A percentile compares a stretch with the other conserved stretches of the same genome.
Evolutionary conservation across 2,888 invertebrate species (phyloP).

Genomic region (Gymnoscelis rufifasciata): DNA sequence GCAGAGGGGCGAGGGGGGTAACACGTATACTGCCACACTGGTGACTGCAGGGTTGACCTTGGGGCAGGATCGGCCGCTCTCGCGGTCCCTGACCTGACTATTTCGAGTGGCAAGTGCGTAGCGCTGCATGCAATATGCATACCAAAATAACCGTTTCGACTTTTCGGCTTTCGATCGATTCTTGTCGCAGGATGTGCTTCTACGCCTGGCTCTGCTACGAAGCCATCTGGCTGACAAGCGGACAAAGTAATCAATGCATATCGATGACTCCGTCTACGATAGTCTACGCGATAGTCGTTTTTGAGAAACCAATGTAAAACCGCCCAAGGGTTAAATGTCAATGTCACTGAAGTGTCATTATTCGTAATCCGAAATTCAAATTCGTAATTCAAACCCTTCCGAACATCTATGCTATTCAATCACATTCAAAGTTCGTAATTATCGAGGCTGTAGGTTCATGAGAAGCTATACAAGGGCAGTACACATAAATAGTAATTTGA

Average conservation of each 20-base stretch:
- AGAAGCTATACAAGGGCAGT: conserved; percentile 11
- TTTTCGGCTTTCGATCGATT: conserved; percentile 30
- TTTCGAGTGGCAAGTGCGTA: conserved; percentile 78
- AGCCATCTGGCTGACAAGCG: too few relatives aligned
- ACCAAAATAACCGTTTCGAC: conserved; percentile 74
- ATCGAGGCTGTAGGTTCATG: neutral
- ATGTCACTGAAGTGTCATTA: conserved; percentile 39
- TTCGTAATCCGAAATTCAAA: neutral
- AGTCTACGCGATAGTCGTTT: too few relatives aligned
- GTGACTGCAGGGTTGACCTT: conserved; percentile 72
- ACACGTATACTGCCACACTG: conserved; percentile 28
- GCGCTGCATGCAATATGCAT: conserved; percentile 77
- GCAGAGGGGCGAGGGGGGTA: conserved; percentile 25
- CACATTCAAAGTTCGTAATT: neutral
- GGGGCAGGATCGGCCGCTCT: conserved; percentile 75
- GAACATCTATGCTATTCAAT: too few relatives aligned
- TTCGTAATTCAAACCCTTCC: conserved; percentile 27
- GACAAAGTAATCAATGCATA: too few relatives aligned
- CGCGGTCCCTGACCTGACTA: conserved; percentile 79
- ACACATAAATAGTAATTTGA: conserved; percentile 6
- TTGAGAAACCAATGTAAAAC: too few relatives aligned
- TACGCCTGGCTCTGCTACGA: conserved; percentile 60
- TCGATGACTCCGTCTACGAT: conserved; percentile 34
- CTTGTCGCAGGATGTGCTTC: conserved; percentile 57
- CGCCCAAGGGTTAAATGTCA: too few relatives aligned